A percentile compares a stretch with the other conserved stretches of the same genome.
phyloP scores from a whole-genome alignment of 2,113 vertebrate species.

The Probosciger aterrimus region DNA sequence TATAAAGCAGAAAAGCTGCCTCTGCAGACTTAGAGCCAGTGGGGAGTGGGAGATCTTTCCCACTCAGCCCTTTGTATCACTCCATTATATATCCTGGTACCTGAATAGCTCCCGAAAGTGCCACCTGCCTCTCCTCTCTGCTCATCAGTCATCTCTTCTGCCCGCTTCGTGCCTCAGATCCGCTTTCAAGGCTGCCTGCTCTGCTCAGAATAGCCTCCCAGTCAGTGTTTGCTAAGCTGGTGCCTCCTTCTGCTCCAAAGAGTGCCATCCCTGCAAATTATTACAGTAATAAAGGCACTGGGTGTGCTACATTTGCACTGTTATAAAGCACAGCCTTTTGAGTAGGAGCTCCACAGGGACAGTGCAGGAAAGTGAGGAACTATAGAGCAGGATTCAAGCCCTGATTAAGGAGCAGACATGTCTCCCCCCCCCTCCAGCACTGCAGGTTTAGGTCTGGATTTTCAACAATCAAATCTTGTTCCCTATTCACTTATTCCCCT shows the following conservation, averaged over 20 bases:
- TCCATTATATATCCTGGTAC: slow-evolving; percentile 30
- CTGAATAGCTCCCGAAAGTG: slow-evolving; percentile 8
- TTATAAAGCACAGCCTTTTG: slow-evolving; percentile 22
- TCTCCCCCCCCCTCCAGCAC: not conserved
- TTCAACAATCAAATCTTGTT: slow-evolving; percentile 21
- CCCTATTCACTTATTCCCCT: slow-evolving; percentile 27
- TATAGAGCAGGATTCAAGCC: not conserved
- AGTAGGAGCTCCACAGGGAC: slow-evolving; percentile 20
- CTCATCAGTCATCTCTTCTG: slow-evolving; percentile 12
- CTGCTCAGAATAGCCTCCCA: slow-evolving; percentile 46
- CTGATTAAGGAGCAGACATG: slow-evolving; percentile 44
- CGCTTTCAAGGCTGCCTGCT: slow-evolving; percentile 23
- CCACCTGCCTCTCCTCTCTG: not conserved
- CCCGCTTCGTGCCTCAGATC: not conserved
- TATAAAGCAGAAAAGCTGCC: not conserved
- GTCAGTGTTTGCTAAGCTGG: slow-evolving; percentile 40
- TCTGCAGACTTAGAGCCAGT: not conserved
- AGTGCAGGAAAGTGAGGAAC: slow-evolving; percentile 25
- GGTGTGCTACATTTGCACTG: slow-evolving; percentile 43
- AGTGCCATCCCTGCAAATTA: slow-evolving; percentile 60
- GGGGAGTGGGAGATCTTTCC: not conserved
- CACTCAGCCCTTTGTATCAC: not conserved
- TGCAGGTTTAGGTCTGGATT: slow-evolving; percentile 15
- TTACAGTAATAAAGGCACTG: slow-evolving; percentile 46
- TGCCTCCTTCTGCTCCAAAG: slow-evolving; percentile 51